Conservation (phyloP, 2,113 vertebrate species). For the Clarias macrocephalus region DNA sequence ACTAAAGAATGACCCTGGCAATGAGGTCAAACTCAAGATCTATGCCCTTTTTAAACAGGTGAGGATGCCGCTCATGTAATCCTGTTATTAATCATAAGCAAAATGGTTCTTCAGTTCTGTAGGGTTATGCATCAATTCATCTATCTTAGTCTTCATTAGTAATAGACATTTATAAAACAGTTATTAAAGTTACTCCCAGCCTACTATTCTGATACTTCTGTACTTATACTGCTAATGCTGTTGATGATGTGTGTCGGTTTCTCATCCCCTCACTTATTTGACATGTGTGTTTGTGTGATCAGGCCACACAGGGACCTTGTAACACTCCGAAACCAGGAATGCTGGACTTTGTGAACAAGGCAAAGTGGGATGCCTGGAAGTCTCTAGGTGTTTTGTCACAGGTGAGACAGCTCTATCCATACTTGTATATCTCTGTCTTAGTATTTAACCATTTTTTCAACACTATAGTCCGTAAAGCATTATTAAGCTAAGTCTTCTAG, state of each 20-base stretch:
- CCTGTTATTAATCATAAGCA: not conserved
- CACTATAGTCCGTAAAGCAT: not conserved
- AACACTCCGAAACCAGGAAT: constrained; percentile 82
- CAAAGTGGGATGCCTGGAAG: constrained; percentile 91
- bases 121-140: not conserved
- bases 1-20: constrained; percentile 86
- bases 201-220: not conserved
- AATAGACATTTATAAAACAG: too few relatives aligned
- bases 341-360: constrained; percentile 89
- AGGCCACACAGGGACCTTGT: constrained; percentile 89
- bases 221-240: not conserved
- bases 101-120: not conserved
- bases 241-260: not conserved
- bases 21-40: constrained; percentile 85
- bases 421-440: too few relatives aligned
- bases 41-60: constrained; percentile 97
- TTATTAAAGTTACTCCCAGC: not conserved
- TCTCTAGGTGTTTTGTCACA: constrained; percentile 80
- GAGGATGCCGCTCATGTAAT: not conserved
- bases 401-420: constrained; percentile 64
- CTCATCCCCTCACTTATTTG: too few relatives aligned
- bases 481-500: not conserved
- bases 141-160: not conserved
- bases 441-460: not conserved
- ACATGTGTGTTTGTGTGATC: not conserved